Evolutionary conservation across 2,888 invertebrate genomes (phyloP), one percentile per base, ranked within the genome.

Genomic region (Drosophila neotestacea): DNA sequence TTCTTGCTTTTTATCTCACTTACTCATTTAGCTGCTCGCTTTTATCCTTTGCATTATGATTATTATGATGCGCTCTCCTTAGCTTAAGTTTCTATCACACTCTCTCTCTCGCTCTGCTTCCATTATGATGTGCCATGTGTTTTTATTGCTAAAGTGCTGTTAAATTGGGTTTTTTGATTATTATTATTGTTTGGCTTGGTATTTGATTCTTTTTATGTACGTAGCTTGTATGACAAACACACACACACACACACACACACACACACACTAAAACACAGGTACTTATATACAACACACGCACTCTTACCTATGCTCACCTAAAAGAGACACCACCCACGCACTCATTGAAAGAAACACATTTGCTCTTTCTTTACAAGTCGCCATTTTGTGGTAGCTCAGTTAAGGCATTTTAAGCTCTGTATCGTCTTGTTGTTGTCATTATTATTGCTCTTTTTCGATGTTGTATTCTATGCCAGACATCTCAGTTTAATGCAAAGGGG

Each of bases 151-250:
- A 27, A 46, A 64, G 36, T 71, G 51, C 41, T 64, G 38, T 13
- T 58, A 16, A 32, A 52, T 69, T 70, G 47, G 34, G 38, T 41
- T 52, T 10, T 39, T 48, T 50, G 4, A 39, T 27, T 47, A 32
- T n/a, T 58, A 22, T 61, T 65, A 47, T 41, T 42, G 30, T 52
- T n/a, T 27, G 13, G 48, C 54, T 75, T 75, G 56, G 48, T 73
- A 47, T 59, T 60, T 41, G 42, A 46, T 34, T 55, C 27, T 13
- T 27, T 41, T 32, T 48, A 47, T 42, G 32, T 44, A 46, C 41
- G 54, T 79, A 79, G 60, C 60, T 58, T 44, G 62, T 70, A 75
- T 41, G 32, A 50, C 36, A 52, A 47, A 64, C 42, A 68, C 28
- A 32, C 11, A 62, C 52, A 28, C 51, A 10, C 28, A n/a, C n/a